Evolutionary conservation across 35 echinoderm and acorn worm genomes (phyloP).

Genomic region (Eucidaris tribuloides): DNA sequence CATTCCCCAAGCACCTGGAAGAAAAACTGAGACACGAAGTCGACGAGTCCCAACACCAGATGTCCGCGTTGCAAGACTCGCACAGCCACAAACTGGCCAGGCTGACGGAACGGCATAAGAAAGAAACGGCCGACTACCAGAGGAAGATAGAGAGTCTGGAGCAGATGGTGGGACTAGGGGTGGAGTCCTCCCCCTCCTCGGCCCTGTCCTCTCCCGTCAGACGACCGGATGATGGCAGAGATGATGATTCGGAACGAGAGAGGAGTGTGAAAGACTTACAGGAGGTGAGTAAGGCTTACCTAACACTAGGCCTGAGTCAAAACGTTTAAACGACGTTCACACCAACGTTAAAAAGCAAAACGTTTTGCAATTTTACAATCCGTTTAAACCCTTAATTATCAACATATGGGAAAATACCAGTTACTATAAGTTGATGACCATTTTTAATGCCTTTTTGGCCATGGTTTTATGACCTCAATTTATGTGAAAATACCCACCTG

Average conservation of each 20-base stretch:
- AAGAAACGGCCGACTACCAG: constrained; percentile 71
- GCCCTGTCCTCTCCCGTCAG: not conserved
- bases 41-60: constrained; percentile 87
- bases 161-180: constrained; percentile 29
- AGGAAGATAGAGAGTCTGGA: constrained; percentile 76
- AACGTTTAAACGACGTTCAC: too few relatives aligned
- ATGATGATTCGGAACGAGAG: not conserved
- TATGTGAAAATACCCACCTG: too few relatives aligned
- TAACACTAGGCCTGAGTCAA: too few relatives aligned
- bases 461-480: too few relatives aligned
- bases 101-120: constrained; percentile 57
- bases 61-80: constrained; percentile 81
- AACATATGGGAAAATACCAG: too few relatives aligned
- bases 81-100: constrained; percentile 82
- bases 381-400: too few relatives aligned
- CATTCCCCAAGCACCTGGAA: constrained; percentile 59
- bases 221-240: not conserved
- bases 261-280: not conserved
- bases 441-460: too few relatives aligned
- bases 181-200: constrained; percentile 8
- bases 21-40: constrained; percentile 53
- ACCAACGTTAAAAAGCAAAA: too few relatives aligned
- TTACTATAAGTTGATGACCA: too few relatives aligned
- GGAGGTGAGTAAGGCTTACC: too few relatives aligned
- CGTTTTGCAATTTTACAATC: too few relatives aligned